Evolutionary conservation across 2,113 vertebrate species (phyloP).

Genomic region (Thamnaconus septentrionalis): DNA sequence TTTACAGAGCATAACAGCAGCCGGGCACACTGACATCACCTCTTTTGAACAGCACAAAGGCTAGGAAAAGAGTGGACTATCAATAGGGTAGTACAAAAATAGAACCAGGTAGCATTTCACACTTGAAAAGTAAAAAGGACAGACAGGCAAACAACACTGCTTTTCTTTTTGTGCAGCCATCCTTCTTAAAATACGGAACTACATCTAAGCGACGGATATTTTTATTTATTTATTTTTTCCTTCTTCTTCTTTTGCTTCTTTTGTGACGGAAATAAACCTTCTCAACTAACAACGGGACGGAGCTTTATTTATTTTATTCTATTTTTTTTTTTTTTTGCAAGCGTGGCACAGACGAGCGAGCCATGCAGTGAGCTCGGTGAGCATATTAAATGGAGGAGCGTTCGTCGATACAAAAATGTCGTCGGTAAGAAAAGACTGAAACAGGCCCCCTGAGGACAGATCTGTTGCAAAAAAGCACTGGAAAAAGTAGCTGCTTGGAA

Average conservation of each 20-base stretch:
- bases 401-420: slow-evolving; percentile 51
- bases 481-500: slow-evolving; percentile 60
- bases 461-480: slow-evolving; percentile 56
- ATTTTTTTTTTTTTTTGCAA: slow-evolving; percentile 27
- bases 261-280: slow-evolving; percentile 68
- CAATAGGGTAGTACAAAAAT: slow-evolving; percentile 71
- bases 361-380: slow-evolving; percentile 51
- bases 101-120: slow-evolving; percentile 67
- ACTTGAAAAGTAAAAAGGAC: slow-evolving; percentile 56
- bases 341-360: slow-evolving; percentile 50
- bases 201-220: slow-evolving; percentile 41
- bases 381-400: slow-evolving; percentile 19
- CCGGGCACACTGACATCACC: slow-evolving; percentile 56
- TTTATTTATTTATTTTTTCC: slow-evolving; percentile 34
- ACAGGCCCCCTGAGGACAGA: slow-evolving; percentile 28
- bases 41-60: slow-evolving; percentile 71
- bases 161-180: slow-evolving; percentile 38
- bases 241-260: slow-evolving; percentile 44
- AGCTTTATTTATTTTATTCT: slow-evolving; percentile 37
- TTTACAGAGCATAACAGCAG: slow-evolving; percentile 51
- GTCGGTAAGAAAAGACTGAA: slow-evolving; percentile 63
- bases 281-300: slow-evolving; percentile 49
- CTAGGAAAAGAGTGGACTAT: slow-evolving; percentile 54
- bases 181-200: slow-evolving; percentile 44
- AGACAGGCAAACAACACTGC: slow-evolving; percentile 50